Evolutionary conservation across 2,797 vertebrate species (phyloP), one percentile per base, ranked within the genome.

Genomic region (Capromys pilorides): DNA sequence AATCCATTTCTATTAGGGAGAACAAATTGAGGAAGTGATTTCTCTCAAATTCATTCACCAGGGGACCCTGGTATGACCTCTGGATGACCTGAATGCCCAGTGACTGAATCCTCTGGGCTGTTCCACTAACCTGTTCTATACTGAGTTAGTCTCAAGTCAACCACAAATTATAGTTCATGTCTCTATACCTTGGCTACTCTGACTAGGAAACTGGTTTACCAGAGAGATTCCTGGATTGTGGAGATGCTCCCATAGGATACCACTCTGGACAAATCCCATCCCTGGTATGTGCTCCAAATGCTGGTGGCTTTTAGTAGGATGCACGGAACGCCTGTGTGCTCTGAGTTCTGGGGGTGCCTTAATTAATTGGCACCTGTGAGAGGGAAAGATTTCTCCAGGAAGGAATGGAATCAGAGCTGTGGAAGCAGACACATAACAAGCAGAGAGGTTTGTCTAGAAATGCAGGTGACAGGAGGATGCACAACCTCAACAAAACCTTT

Each of bases 331-430:
- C 6, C 18, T 33, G 7, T 11, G 2, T 2, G 12, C 36, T 36
- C 66, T 0, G 8, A 67, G 31, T 26, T 22, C 31, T 51, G 39
- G 0, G 0, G 45, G 36, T 18, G 0, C 11, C 2, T 45, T n/a
- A 64, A 19, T 9, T 0, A 12, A 0, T 1, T 10, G 51, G 12
- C 2, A 2, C 8, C 22, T 39, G 9, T 49, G n/a, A 13, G 26
- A 66, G 36, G 11, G 39, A 21, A 16, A 45, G 4, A 33, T 28
- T 78, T 49, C 54, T 13, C 26, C 19, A 28, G 62, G 78, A 41
- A 21, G 64, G 16, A 19, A 57, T 33, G 13, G 8, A 14, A 3
- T 1, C 19, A 28, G 36, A 3, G 22, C 59, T n/a, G 6, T 28
- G 33, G 67, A 59, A 28, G 54, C 41, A 12, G 31, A 13, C 3